Evolutionary conservation across 2,888 invertebrate species (phyloP).

Genomic region (Gortyna flavago): DNA sequence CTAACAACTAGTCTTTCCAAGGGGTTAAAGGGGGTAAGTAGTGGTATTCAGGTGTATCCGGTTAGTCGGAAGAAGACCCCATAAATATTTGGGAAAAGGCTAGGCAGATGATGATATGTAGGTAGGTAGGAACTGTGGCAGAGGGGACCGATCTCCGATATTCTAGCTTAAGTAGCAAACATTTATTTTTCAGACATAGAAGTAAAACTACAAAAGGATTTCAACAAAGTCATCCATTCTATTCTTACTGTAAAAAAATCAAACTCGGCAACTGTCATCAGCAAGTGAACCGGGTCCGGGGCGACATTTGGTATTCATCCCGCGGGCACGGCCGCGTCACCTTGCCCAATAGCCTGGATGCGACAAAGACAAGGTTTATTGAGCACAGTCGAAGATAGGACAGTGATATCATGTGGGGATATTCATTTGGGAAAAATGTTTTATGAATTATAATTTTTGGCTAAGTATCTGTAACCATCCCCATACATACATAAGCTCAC

Average conservation of each 20-base stretch:
- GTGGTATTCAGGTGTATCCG: not conserved
- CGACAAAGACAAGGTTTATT: constrained; percentile 69
- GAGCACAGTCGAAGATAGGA: constrained; percentile 49
- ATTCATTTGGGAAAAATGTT: constrained; percentile 27
- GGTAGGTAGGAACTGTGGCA: not conserved
- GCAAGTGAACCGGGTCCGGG: constrained; percentile 45
- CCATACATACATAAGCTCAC: not conserved
- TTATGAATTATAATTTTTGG: constrained; percentile 22
- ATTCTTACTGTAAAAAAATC: constrained; percentile 56
- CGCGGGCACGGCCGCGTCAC: constrained; percentile 66
- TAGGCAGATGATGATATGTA: not conserved
- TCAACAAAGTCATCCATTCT: constrained; percentile 27
- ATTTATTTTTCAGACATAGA: not conserved
- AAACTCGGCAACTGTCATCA: constrained; percentile 59
- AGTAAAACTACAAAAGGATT: constrained; percentile 2
- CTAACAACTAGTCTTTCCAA: not conserved
- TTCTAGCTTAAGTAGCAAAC: not conserved
- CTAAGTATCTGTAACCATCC: not conserved
- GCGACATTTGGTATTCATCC: constrained; percentile 72
- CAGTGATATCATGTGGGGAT: constrained; percentile 41
- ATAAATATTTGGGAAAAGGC: not conserved
- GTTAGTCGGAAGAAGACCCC: not conserved
- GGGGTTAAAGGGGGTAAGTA: too few relatives aligned
- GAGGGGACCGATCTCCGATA: not conserved
- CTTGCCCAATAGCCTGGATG: constrained; percentile 65